These are phyloP conservation scores for Melanotaenia parkinsoni DNA, from an alignment of 2,797 vertebrate species.

Conservation along the genomic window DNA sequence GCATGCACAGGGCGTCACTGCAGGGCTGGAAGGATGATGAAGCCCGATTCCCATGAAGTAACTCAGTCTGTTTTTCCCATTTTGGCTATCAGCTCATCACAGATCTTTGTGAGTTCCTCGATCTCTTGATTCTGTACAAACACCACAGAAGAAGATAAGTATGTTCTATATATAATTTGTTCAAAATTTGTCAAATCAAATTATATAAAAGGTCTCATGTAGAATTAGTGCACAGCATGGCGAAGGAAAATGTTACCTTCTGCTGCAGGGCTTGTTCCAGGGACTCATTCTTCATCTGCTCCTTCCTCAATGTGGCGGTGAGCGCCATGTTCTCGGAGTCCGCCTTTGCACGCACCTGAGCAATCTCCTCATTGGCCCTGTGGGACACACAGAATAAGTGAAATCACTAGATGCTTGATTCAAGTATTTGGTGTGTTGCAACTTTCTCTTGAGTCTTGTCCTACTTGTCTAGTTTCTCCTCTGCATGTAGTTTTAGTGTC, in stretches of 20 bases:
- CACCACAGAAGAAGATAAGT: not conserved
- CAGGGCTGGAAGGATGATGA: conserved; percentile 25
- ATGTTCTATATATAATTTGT: not conserved
- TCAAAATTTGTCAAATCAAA: too few species aligned
- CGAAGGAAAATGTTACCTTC: conserved; percentile 84
- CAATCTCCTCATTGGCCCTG: conserved; percentile 97
- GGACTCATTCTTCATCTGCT: conserved; percentile 97
- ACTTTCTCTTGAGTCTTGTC: conserved; percentile 26
- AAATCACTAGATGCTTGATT: not conserved
- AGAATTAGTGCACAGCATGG: not conserved
- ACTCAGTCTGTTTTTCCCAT: conserved; percentile 91
- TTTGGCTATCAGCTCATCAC: conserved; percentile 98
- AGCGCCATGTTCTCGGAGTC: conserved; percentile 90
- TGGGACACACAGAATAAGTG: not conserved
- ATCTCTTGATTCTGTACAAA: conserved; percentile 94
- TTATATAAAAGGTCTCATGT: not conserved
- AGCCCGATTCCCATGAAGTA: conserved; percentile 7
- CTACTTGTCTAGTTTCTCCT: conserved; percentile 96
- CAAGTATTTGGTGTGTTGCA: not conserved
- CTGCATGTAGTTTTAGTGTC: conserved; percentile 94
- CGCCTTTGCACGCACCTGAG: conserved; percentile 92
- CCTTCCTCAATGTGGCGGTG: conserved; percentile 91
- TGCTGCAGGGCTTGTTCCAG: conserved; percentile 93
- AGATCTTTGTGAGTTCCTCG: conserved; percentile 98
- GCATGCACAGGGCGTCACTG: conserved; percentile 54